These are phyloP conservation scores for Sebastes matsubarae DNA, from an alignment of 2,797 vertebrate genomes.

Conservation along the genomic window DNA sequence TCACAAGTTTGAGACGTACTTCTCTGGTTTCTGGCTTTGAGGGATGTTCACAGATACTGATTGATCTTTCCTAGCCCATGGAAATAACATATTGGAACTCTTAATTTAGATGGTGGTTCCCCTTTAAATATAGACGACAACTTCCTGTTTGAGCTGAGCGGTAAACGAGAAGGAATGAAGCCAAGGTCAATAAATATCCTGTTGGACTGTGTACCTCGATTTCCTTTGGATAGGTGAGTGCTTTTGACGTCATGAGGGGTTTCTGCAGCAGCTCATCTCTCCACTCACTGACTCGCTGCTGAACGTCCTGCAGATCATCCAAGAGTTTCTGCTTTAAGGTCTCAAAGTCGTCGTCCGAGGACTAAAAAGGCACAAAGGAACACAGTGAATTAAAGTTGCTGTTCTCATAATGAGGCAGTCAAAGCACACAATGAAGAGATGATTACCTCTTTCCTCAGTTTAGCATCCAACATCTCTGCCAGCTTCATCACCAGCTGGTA, in stretches of 20 bases:
- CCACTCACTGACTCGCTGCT: conserved; percentile 47
- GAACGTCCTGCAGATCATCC: not conserved
- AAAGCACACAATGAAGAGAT: accelerated
- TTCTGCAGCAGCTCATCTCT: conserved; percentile 49
- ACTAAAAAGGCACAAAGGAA: conserved; percentile 15
- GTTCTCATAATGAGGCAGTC: too few relatives aligned
- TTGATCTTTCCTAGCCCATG: accelerated
- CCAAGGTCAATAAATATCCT: too few relatives aligned
- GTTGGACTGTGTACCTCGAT: conserved; percentile 59
- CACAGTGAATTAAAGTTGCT: not conserved
- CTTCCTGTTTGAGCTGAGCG: too few relatives aligned
- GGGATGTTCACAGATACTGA: not conserved
- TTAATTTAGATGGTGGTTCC: not conserved
- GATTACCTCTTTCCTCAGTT: conserved; percentile 51
- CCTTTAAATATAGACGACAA: not conserved
- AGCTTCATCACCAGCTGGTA: conserved; percentile 69
- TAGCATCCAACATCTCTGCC: conserved; percentile 52
- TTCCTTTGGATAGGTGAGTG: conserved; percentile 68
- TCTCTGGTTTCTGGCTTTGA: not conserved
- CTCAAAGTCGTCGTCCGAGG: conserved; percentile 31
- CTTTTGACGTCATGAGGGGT: not conserved
- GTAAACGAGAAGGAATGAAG: too few relatives aligned
- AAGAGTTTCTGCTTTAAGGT: conserved; percentile 6
- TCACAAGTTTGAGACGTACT: not conserved
- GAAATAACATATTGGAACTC: not conserved